A percentile compares a stretch with the other conserved stretches of the same genome.
These are phyloP conservation scores for Mylabris phalerata DNA, from an alignment of 1,140 invertebrate genomes.

Conservation along the genomic window DNA sequence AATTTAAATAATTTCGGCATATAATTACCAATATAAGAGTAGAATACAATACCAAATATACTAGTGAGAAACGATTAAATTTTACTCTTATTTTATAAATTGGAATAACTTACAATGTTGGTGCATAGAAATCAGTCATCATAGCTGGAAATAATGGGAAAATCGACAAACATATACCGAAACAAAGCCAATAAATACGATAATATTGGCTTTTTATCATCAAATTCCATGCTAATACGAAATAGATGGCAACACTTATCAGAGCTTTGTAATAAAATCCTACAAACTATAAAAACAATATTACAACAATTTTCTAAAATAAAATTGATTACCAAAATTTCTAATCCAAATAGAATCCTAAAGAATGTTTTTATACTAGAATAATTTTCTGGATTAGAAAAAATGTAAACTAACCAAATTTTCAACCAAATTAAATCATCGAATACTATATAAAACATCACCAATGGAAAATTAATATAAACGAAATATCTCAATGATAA, in stretches of 20 bases:
- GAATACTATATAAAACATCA: neutral
- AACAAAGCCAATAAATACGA: neutral
- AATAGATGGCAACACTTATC: conserved; percentile 3
- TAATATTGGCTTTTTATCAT: no score
- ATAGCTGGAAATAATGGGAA: conserved; percentile 33
- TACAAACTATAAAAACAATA: neutral
- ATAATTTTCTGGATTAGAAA: no score
- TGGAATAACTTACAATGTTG: conserved; percentile 22
- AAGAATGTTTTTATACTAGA: no score
- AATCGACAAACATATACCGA: conserved; percentile 21
- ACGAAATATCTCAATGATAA: conserved; percentile 25
- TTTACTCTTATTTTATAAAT: no score
- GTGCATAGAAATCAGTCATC: conserved; percentile 31
- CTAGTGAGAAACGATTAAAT: conserved; percentile 6
- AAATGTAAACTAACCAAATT: no score
- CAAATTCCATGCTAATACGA: neutral
- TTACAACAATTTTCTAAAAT: neutral
- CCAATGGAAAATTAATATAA: conserved; percentile 29
- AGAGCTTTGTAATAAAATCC: neutral
- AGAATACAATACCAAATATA: conserved; percentile 14
- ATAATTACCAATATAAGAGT: conserved; percentile 17
- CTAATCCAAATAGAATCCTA: neutral
- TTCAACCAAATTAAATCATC: no score
- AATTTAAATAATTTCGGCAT: conserved; percentile 2
- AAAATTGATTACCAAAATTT: conserved; percentile 4